These are phyloP conservation scores for Hylia prasina DNA, from an alignment of 2,113 vertebrate species.

Conservation along the genomic window DNA sequence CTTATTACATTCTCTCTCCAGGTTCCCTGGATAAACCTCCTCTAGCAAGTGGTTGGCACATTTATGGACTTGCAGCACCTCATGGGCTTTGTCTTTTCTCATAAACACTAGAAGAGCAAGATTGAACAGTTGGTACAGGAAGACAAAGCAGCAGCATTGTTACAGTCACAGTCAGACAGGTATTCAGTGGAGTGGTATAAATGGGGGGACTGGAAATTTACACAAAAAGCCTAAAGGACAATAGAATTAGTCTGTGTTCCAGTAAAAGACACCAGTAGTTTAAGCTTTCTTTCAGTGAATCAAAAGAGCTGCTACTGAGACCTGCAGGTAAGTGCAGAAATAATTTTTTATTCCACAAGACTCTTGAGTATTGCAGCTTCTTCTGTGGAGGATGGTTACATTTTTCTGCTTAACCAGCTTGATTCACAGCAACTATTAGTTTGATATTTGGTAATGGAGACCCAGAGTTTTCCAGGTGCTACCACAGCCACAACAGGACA, in stretches of 20 bases:
- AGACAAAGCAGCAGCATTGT: not conserved
- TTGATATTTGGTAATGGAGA: not conserved
- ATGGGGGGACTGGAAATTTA: not conserved
- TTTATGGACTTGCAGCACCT: slow-evolving; percentile 68
- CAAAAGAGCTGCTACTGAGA: not conserved
- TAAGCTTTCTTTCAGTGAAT: not conserved
- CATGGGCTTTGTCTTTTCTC: slow-evolving; percentile 40
- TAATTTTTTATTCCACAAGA: not conserved
- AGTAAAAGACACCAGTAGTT: not conserved
- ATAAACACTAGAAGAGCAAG: slow-evolving; percentile 72
- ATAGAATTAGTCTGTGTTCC: not conserved
- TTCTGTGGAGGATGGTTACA: not conserved
- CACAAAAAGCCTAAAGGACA: not conserved
- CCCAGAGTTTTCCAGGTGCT: not conserved
- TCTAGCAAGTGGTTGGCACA: slow-evolving; percentile 77
- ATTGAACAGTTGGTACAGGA: not conserved
- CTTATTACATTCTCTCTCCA: slow-evolving; percentile 84
- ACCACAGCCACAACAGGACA: not conserved
- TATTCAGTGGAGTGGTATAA: not conserved
- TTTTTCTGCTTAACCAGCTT: not conserved
- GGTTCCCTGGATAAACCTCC: slow-evolving; percentile 75
- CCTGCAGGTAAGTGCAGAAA: not conserved
- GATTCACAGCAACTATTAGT: not conserved
- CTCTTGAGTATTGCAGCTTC: not conserved
- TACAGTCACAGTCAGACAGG: not conserved